phyloP scores from a whole-genome alignment of 2,888 invertebrate genomes.

The Ornithoptera priamus region DNA sequence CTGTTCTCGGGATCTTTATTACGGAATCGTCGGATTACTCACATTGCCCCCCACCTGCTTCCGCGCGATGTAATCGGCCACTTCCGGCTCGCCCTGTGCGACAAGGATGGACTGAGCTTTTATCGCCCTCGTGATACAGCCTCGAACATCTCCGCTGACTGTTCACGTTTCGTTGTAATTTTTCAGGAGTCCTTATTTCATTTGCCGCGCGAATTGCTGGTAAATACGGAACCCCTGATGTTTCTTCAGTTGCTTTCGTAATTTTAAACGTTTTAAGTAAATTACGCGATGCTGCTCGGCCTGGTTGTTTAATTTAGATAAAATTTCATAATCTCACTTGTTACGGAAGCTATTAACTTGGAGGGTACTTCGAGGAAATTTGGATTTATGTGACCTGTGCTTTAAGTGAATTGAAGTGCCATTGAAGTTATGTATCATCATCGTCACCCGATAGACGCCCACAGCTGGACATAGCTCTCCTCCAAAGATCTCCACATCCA shows the following conservation, averaged over 20 bases:
- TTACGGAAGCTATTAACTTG: no score
- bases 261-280: slow-evolving; percentile 17
- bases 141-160: slow-evolving; percentile 28
- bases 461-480: no score
- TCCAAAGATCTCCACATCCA: no score
- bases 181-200: slow-evolving; percentile 37
- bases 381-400: no score
- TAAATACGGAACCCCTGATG: slow-evolving; percentile 7
- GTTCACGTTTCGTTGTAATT: slow-evolving; percentile 41
- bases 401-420: no score
- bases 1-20: slow-evolving; percentile 42
- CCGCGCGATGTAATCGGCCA: slow-evolving; percentile 28
- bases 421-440: no score
- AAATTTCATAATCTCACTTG: not conserved
- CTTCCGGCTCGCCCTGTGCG: slow-evolving; percentile 8
- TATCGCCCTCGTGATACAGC: slow-evolving; percentile 27
- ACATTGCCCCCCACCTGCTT: slow-evolving; percentile 22
- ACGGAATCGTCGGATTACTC: slow-evolving; percentile 38
- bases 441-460: no score
- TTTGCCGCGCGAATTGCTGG: slow-evolving; percentile 8
- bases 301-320: slow-evolving; percentile 3
- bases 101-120: slow-evolving; percentile 25
- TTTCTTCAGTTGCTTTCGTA: slow-evolving; percentile 11
- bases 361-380: no score
- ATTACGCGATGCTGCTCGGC: slow-evolving; percentile 1